Base-by-base conservation (phyloP, 2,797 vertebrate genomes). In the Zalophus californianus region DNA sequence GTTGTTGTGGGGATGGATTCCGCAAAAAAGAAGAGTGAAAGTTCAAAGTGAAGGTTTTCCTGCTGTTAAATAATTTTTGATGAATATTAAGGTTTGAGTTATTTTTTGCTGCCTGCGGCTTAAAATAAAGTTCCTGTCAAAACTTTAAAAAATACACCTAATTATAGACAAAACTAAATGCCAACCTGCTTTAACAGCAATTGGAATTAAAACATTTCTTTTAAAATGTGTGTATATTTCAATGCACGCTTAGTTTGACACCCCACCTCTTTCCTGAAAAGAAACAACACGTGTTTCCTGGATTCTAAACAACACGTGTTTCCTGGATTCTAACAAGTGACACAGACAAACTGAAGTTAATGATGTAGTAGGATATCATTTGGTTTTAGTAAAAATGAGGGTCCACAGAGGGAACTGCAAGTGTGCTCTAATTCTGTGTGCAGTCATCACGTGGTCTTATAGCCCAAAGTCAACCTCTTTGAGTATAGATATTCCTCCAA, bases 121-220 rank as follows among this genome's bases (percentile, higher is more conserved):
- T 95, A 91, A 95, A 84, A 90, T 86, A 94, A 91, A 89, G 41
- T 82, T 95, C 91, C 68, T n/a, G 38, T 95, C 77, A 90, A 90
- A 91, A 91, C 23, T 80, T 86, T 11, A 78, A 96, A 96, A 97
- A 94, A 84, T 66, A 94, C 9, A 92, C 11, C 64, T 54, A 96
- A 82, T 94, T 96, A 78, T 20, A 93, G 90, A 83, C 25, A 97
- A 77, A 92, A 93, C 14, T 44, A 92, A 95, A 93, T 93, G 41
- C 66, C 56, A 92, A 87, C 35, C 23, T 52, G 27, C 41, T 91
- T 87, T 70, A 96, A 41, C 20, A 62, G 54, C 18, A 62, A 58
- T 38, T 38, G 32, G 25, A 89, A 14, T 73, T 62, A 85, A 89
- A 95, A 15, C 2, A 25, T 77, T 95, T 11, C 32, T 86, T 97